Evolutionary conservation across 2,113 vertebrate genomes (phyloP).

Genomic region (Oxyura jamaicensis): DNA sequence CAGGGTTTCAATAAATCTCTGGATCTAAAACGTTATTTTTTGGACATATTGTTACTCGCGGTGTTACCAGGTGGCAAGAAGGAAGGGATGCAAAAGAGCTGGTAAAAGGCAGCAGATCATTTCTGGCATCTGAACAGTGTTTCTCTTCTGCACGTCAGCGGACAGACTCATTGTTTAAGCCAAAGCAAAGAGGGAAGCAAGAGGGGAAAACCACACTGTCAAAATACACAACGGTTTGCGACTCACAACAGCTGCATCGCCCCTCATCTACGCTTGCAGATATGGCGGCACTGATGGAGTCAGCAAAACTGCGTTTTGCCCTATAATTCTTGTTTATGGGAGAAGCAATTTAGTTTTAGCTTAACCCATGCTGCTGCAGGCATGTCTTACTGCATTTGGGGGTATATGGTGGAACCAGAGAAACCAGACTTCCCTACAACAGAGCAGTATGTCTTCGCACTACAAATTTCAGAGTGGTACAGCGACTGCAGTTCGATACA

Average conservation of each 20-base stretch:
- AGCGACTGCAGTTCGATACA: background rate
- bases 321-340: background rate
- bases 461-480: background rate
- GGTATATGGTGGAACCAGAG: background rate
- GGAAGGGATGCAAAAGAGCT: background rate
- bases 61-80: slow-evolving; percentile 11
- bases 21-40: background rate
- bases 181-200: slow-evolving; percentile 6
- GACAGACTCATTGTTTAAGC: background rate
- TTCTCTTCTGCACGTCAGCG: background rate
- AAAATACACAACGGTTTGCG: background rate
- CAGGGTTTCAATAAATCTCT: background rate
- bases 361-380: background rate
- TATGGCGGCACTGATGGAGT: background rate
- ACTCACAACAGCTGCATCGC: background rate
- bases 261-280: background rate
- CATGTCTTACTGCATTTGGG: background rate
- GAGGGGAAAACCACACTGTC: slow-evolving; percentile 41
- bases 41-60: background rate
- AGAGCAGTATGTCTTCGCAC: background rate
- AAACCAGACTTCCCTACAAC: rapidly evolving
- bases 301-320: background rate
- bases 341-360: background rate
- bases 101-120: slow-evolving; percentile 6
- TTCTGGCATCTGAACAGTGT: slow-evolving; percentile 15